Evolutionary conservation across 2,888 invertebrate genomes (phyloP), one percentile per base, ranked within the genome.

Genomic region (Zhuqinia jingwanae): DNA sequence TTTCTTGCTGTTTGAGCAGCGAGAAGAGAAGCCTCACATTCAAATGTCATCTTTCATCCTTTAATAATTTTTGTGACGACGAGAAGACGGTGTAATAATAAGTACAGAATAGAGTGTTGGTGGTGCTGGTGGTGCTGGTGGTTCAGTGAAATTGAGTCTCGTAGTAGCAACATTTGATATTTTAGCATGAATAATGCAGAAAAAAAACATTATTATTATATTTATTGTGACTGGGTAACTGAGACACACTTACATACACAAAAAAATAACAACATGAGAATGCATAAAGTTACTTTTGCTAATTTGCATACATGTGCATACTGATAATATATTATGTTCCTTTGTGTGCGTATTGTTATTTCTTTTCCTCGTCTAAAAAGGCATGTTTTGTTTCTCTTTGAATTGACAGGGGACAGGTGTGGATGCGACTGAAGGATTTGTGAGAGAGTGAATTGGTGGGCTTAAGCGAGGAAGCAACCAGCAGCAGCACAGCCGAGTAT

Each of bases 391-490:
- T 79, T 79, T 65, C 17, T 65, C 20, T 63, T 50, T 85, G 70
- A 85, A 85, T 85, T 85, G 85, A 85, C 85, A 85, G 85, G 85
- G 85, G 80, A 80, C 85, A 85, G 85, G 85, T 85, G 85, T 85
- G 79, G 75, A 56, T 80, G 79, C 63, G 78, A 85, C 78, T 85
- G 70, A 50, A 70, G 50, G 79, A 42, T 75, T 36, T 79, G 78
- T 80, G 85, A 27, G 85, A 27, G 75, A 75, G 80, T 47, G 65
- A 65, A 65, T 65, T 76, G 79, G 83, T 76, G 60, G 60, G 56
- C 13, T 50, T 68, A n/a, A 53, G 70, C 36, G 5, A 36, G 36
- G 63, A 63, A 82, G 17, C 56, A 65, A 79, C 80, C 53, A 30
- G 68, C 58, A 80, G 42, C n/a, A n/a, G n/a, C 70, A n/a, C 30